Conservation (phyloP, 2,888 invertebrate genomes). For the Cephus pygmeus region DNA sequence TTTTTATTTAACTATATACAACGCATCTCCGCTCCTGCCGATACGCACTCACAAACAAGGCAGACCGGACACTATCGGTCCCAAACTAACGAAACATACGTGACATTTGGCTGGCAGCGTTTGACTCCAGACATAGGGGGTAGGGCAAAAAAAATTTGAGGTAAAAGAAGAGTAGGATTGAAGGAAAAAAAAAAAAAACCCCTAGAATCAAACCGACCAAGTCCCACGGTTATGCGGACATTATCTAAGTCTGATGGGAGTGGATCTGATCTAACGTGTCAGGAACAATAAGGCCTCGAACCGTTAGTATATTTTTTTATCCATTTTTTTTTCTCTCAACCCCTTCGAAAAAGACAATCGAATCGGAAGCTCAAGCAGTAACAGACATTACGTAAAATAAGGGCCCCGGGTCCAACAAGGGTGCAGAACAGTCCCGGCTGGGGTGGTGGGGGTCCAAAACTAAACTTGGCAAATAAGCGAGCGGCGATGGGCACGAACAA, state of each 20-base stretch:
- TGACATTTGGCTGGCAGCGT: background rate
- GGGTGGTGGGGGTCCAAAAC: background rate
- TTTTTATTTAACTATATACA: background rate
- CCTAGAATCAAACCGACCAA: background rate
- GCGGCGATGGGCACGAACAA: slow-evolving; percentile 11
- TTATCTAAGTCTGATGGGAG: background rate
- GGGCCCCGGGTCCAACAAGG: background rate
- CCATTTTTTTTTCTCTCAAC: background rate
- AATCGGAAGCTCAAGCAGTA: background rate
- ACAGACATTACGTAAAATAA: background rate
- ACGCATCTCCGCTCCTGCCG: background rate
- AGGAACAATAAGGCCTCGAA: slow-evolving; percentile 1
- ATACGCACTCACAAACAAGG: background rate
- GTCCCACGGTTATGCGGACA: background rate
- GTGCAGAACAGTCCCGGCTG: background rate
- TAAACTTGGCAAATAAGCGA: slow-evolving; percentile 1
- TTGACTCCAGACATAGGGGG: background rate
- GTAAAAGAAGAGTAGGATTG: background rate
- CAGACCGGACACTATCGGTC: background rate
- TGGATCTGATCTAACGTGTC: background rate
- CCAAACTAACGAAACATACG: background rate
- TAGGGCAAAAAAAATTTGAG: background rate
- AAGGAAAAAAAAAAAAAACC: background rate
- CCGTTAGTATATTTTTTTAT: background rate
- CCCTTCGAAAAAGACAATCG: background rate